Evolutionary conservation across 2,888 invertebrate genomes (phyloP), one percentile per base, ranked within the genome.

Genomic region (Drosophila conformis): DNA sequence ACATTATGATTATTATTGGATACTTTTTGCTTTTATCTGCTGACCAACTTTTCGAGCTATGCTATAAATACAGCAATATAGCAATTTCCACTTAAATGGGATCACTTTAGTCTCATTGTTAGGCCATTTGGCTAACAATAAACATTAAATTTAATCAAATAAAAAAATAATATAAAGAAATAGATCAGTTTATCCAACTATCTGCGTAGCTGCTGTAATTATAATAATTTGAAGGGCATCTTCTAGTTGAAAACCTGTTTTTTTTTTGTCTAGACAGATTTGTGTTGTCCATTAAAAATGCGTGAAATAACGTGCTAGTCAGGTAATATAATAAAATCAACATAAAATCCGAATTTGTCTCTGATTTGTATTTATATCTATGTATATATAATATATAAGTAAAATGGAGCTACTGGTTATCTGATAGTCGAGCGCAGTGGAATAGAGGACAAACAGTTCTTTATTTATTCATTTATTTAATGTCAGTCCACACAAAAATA

Each of bases 191-290:
- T 25, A 42, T 31, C n/a, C 13, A 29, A 40, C n/a, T 25, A 21
- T 36, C 8, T 31, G 13, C 10, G 18, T 52, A 25, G 25, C 11
- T 51, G 13, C 25, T 59, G 31, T n/a, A 8, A 25, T 25, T 25
- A 36, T 46, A 67, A 38, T 57, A 31, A 70, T 6, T 27, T 46
- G 36, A 68, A 35, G 38, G 33, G n/a, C 60, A 40, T 31, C 38
- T 69, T 66, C 27, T 49, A n/a, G 31, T 27, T 46, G 21, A 57
- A 57, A 70, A 70, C 67, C 31, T 15, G 56, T 67, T 70, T 18
- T 11, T 33, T 36, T 36, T 25, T 29, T 42, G 29, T 38, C 46
- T 15, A 36, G 31, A 38, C 31, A 10, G 31, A 31, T 49, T 49
- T 64, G 36, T 33, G 48, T 15, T 29, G 15, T 7, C 27, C 21